Evolutionary conservation across 1,140 invertebrate genomes (phyloP).

Genomic region (Saccostrea echinata): DNA sequence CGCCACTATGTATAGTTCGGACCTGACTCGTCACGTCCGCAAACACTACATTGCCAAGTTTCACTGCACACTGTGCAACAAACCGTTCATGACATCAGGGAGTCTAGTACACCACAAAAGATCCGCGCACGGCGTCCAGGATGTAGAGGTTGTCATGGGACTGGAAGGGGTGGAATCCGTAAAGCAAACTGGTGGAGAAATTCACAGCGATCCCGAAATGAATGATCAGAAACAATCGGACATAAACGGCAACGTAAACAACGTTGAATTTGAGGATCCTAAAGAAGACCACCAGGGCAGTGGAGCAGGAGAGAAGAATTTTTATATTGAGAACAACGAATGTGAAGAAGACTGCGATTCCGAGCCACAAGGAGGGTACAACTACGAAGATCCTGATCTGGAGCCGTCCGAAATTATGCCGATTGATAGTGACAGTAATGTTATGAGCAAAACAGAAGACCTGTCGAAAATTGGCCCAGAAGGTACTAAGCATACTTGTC

Average conservation of each 20-base stretch:
- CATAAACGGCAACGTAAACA: not conserved
- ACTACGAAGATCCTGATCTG: slow-evolving; percentile 36
- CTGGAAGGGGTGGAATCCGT: slow-evolving; percentile 39
- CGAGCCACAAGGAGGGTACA: slow-evolving; percentile 17
- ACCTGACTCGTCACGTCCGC: slow-evolving; percentile 55
- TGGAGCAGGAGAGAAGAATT: not conserved
- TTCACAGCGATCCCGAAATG: slow-evolving; percentile 14
- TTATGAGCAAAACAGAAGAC: not conserved
- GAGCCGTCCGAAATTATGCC: not conserved
- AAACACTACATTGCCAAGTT: slow-evolving; percentile 57
- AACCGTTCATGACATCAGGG: slow-evolving; percentile 59
- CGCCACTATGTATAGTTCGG: slow-evolving; percentile 58
- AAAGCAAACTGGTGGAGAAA: not conserved
- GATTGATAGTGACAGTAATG: not conserved
- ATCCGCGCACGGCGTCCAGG: slow-evolving; percentile 51
- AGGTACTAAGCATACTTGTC: slow-evolving; percentile 52
- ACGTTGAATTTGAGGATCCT: not conserved
- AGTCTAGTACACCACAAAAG: slow-evolving; percentile 63
- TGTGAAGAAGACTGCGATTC: not conserved
- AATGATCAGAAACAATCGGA: slow-evolving; percentile 4
- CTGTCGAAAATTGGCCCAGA: not conserved
- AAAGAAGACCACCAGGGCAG: not conserved
- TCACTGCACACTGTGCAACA: slow-evolving; percentile 62
- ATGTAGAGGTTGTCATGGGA: slow-evolving; percentile 44
- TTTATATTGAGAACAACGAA: slow-evolving; percentile 4